These are phyloP conservation scores for Guaruba guarouba DNA, from an alignment of 2,113 vertebrate genomes.

Conservation along the genomic window DNA sequence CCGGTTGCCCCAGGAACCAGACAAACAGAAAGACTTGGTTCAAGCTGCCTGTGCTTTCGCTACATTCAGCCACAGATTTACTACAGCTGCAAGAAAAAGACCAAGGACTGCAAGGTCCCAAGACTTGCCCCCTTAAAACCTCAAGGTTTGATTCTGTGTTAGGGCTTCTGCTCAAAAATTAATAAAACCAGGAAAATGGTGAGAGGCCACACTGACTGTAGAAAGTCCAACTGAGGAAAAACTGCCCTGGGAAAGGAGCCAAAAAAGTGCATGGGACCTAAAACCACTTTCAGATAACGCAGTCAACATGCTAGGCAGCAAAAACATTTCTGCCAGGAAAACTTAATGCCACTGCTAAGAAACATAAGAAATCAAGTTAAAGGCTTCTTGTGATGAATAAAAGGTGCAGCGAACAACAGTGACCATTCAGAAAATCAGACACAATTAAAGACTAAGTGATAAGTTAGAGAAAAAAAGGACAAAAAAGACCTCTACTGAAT, in stretches of 20 bases:
- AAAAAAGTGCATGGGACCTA: background rate
- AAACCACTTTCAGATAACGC: background rate
- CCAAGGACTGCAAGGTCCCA: background rate
- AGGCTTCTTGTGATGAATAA: background rate
- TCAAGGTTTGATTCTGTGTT: background rate
- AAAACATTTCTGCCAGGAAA: background rate
- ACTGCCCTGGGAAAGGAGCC: background rate
- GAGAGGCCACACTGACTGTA: background rate
- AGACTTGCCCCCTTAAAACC: background rate
- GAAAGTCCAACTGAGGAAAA: background rate
- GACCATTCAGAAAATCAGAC: background rate
- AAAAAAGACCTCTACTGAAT: background rate
- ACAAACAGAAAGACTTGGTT: background rate
- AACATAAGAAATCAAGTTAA: background rate
- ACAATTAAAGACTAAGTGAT: background rate
- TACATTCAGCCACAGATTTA: background rate
- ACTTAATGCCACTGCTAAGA: background rate
- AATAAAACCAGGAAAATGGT: background rate
- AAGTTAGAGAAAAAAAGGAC: background rate
- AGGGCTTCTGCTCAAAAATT: background rate
- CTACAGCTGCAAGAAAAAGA: background rate
- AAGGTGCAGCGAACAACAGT: background rate
- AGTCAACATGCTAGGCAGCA: background rate
- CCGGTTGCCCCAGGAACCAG: background rate
- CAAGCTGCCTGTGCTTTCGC: background rate